These are phyloP conservation scores for Pelvicachromis taeniatus DNA, from an alignment of 2,113 vertebrate genomes.

Conservation along the genomic window DNA sequence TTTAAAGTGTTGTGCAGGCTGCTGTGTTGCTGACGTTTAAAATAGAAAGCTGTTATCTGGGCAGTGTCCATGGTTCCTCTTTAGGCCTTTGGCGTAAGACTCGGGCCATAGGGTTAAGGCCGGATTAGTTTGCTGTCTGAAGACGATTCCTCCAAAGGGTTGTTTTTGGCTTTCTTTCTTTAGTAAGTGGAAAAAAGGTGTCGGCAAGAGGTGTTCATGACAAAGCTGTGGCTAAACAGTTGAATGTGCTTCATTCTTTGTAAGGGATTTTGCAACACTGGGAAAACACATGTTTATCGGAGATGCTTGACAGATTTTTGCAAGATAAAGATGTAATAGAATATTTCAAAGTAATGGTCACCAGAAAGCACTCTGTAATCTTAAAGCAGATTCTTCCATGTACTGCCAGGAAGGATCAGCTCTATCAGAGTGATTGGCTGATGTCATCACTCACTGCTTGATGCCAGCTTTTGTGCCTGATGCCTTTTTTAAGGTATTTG, in stretches of 20 bases:
- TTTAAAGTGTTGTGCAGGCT: neutral
- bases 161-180: conserved; percentile 40
- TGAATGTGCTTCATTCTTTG: neutral
- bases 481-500: neutral
- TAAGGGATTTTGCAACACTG: neutral
- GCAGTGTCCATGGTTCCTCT: neutral
- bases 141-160: neutral
- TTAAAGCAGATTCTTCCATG: neutral
- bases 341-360: neutral
- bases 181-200: neutral
- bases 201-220: neutral
- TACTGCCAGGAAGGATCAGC: neutral
- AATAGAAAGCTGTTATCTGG: conserved; percentile 6
- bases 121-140: conserved; percentile 56
- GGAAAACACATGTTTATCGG: neutral
- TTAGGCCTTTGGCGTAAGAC: neutral
- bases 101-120: conserved; percentile 42
- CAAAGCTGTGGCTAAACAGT: neutral
- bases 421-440: neutral
- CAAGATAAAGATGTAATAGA: neutral
- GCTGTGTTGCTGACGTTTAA: neutral
- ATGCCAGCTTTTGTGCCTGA: neutral
- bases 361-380: neutral
- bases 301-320: neutral
- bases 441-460: neutral